These are phyloP conservation scores for Aleiodes testaceus DNA, from an alignment of 2,888 invertebrate species.

Conservation along the genomic window DNA sequence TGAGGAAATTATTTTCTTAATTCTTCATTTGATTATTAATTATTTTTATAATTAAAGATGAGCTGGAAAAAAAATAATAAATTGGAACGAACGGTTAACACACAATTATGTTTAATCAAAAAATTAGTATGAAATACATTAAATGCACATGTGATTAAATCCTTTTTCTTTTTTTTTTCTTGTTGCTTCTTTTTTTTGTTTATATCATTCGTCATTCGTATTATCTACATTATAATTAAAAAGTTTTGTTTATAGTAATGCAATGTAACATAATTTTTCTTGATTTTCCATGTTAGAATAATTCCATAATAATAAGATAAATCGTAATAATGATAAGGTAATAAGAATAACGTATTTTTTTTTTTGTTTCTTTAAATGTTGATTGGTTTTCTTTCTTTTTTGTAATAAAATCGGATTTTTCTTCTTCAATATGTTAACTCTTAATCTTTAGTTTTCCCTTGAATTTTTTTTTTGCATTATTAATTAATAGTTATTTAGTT, in stretches of 20 bases:
- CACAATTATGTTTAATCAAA: slow-evolving; percentile 73
- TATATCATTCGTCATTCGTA: slow-evolving; percentile 61
- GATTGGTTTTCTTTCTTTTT: slow-evolving; percentile 50
- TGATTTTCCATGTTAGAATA: slow-evolving; percentile 62
- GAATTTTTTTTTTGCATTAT: slow-evolving; percentile 38
- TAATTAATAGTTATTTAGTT: slow-evolving; percentile 38
- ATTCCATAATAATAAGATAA: slow-evolving; percentile 62
- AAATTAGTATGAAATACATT: slow-evolving; percentile 73
- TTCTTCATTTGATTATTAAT: slow-evolving; percentile 12
- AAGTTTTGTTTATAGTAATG: slow-evolving; percentile 65
- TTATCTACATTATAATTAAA: slow-evolving; percentile 69
- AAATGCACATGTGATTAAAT: slow-evolving; percentile 73
- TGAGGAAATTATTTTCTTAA: too few relatives aligned
- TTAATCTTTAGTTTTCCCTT: slow-evolving; percentile 54
- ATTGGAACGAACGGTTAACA: slow-evolving; percentile 65
- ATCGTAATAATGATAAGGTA: slow-evolving; percentile 63
- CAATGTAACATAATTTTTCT: slow-evolving; percentile 62
- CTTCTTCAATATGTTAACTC: slow-evolving; percentile 48
- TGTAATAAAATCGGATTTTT: slow-evolving; percentile 59
- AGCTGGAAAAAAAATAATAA: slow-evolving; percentile 63
- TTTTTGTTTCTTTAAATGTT: slow-evolving; percentile 39
- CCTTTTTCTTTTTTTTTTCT: slow-evolving; percentile 51
- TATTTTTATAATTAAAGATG: slow-evolving; percentile 45
- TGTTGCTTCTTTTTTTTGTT: slow-evolving; percentile 49
- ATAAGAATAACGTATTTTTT: slow-evolving; percentile 58